Evolutionary conservation across 1,140 invertebrate species (phyloP), one percentile per base, ranked within the genome.

Genomic region (Antheraea pernyi): DNA sequence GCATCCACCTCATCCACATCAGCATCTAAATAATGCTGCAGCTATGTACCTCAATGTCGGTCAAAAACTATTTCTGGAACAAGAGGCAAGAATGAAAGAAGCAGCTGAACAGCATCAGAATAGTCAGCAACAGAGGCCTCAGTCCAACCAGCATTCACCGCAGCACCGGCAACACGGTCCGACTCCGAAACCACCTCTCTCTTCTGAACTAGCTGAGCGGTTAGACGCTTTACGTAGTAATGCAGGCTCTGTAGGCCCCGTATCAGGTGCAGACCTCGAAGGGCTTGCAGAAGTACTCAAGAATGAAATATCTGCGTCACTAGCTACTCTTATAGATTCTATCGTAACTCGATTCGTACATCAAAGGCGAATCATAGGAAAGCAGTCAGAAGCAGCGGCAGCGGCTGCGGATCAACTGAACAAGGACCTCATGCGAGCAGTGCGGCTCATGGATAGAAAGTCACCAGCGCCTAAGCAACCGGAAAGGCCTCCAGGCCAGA

Each of bases 281-380:
- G 96, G 96, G 63, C 92, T 98, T 59, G 97, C 97, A 7, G 97
- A 98, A 77, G 95, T 96, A 60, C 94, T 99, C 1, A 99, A 99
- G 92, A 95, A 95, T 48, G 98, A 99, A 93, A 97, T 99, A 69
- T 96, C 96, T 16, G 95, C 97, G 66, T 97, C 96, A 7, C 86
- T 98, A 59, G 95, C 96, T 7, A 96, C 95, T 70, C 92, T 98
- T n/a, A 97, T 99, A 71, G 98, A 99, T 89, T 96, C 95, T 10
- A 97, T 98, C 65, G 94, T 99, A 60, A 95, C 95, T 16, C 95
- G 97, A 73, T 98, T 97, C 82, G 94, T 97, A 58, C 97, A 98
- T 74, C 96, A 97, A 81, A 94, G 95, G 69, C 94, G 95, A 74
- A 95, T 95, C 74, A 92, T 96, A 68, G 95, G 95, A 61, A 97